phyloP scores from a whole-genome alignment of 2,888 invertebrate genomes.

The Graphium colonna region DNA sequence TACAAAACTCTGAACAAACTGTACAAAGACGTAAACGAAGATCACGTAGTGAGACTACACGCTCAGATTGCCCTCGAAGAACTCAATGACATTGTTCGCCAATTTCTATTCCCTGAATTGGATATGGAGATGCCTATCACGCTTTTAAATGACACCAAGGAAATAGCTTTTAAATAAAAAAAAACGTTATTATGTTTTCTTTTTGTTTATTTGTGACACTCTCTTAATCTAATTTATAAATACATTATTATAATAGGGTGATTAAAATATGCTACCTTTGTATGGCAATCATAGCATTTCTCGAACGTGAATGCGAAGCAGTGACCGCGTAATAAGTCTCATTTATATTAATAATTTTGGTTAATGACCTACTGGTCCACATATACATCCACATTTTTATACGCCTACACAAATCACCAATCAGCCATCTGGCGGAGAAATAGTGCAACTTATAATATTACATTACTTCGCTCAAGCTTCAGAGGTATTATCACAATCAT shows the following conservation, averaged over 20 bases:
- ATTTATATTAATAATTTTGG: too few species aligned
- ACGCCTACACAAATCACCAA: slow-evolving; percentile 11
- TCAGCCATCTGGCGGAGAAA: slow-evolving; percentile 18
- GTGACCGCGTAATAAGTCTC: slow-evolving; percentile 24
- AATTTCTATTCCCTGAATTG: slow-evolving; percentile 79
- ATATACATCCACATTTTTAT: too few species aligned
- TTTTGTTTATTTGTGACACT: slow-evolving; percentile 36
- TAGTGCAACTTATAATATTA: slow-evolving; percentile 23
- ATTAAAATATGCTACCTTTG: slow-evolving; percentile 26
- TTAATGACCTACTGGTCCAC: too few species aligned
- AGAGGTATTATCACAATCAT: slow-evolving; percentile 70
- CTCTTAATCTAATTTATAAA: slow-evolving; percentile 24
- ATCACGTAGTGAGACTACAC: slow-evolving; percentile 84
- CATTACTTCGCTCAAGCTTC: slow-evolving; percentile 55
- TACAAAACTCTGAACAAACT: slow-evolving; percentile 85
- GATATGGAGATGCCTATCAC: slow-evolving; percentile 80
- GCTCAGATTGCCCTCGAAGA: slow-evolving; percentile 89
- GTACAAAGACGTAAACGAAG: slow-evolving; percentile 82
- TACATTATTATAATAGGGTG: slow-evolving; percentile 2
- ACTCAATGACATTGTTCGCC: slow-evolving; percentile 83
- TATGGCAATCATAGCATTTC: slow-evolving; percentile 42
- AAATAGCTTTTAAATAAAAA: slow-evolving; percentile 48
- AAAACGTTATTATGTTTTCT: slow-evolving; percentile 25
- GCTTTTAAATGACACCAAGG: slow-evolving; percentile 41
- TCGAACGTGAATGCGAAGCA: slow-evolving; percentile 21